A percentile compares a stretch with the other conserved stretches of the same genome.
These are phyloP conservation scores for Irena cyanogastra DNA, from an alignment of 2,113 vertebrate genomes.

Conservation along the genomic window DNA sequence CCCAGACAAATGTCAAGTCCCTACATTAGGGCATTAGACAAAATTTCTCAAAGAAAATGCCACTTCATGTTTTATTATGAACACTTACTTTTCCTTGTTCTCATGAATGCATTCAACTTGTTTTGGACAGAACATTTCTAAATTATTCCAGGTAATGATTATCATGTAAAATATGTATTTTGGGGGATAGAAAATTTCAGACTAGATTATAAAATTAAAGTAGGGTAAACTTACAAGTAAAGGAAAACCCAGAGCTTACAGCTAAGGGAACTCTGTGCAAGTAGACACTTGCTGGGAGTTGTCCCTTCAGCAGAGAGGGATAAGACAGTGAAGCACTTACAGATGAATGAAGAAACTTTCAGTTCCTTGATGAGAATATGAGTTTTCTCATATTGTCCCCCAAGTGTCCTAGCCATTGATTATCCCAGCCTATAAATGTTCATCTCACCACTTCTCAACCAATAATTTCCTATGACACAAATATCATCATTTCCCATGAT, in stretches of 20 bases:
- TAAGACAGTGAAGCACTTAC: not conserved
- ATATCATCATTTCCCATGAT: not conserved
- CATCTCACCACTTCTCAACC: not conserved
- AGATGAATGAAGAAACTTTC: not conserved
- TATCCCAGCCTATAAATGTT: not conserved
- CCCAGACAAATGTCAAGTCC: not conserved
- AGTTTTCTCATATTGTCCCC: not conserved
- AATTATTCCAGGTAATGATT: too few relatives aligned
- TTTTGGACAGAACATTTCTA: not conserved
- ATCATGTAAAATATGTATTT: not conserved
- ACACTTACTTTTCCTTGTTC: not conserved
- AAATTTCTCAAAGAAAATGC: not conserved
- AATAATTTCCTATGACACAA: not conserved
- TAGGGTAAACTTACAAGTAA: not conserved
- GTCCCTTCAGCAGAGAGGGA: not conserved
- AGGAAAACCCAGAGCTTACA: not conserved
- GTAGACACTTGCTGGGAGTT: not conserved
- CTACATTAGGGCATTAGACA: not conserved
- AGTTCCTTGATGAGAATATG: not conserved
- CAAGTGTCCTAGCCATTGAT: not conserved
- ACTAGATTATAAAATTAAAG: not conserved
- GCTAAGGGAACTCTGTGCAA: not conserved
- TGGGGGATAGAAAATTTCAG: not conserved
- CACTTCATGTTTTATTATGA: not conserved
- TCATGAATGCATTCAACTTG: not conserved